A percentile compares a stretch with the other conserved stretches of the same genome.
Evolutionary conservation across 2,113 vertebrate species (phyloP).

Genomic region (Stigmatopora argus): DNA sequence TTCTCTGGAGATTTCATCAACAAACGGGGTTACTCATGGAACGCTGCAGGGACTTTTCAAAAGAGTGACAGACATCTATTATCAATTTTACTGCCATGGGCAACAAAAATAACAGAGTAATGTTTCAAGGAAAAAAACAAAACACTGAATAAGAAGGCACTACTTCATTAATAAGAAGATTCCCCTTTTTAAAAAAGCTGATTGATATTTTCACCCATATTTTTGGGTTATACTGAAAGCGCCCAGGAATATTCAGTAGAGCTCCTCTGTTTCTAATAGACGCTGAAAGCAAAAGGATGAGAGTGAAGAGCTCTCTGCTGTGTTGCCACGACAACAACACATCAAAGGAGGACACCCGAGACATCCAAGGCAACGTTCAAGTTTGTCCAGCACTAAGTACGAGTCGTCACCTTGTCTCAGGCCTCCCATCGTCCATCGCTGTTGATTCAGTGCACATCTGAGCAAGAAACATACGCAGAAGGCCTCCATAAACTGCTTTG

Average conservation of each 20-base stretch:
- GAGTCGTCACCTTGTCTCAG: conserved; percentile 83
- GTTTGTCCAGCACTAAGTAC: conserved; percentile 44
- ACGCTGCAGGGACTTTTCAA: conserved; percentile 88
- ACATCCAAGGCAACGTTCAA: conserved; percentile 5
- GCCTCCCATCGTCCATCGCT: conserved; percentile 72
- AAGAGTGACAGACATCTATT: conserved; percentile 74
- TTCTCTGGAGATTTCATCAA: conserved; percentile 93
- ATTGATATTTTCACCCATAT: conserved; percentile 92
- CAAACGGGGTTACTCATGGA: conserved; percentile 83
- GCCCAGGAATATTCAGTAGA: conserved; percentile 38
- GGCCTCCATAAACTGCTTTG: conserved; percentile 63
- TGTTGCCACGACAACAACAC: conserved; percentile 39
- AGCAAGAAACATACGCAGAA: conserved; percentile 77
- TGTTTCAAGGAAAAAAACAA: conserved; percentile 36
- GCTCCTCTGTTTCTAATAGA: conserved; percentile 50
- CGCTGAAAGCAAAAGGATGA: conserved; percentile 58
- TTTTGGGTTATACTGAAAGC: conserved; percentile 82
- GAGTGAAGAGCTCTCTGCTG: conserved; percentile 51
- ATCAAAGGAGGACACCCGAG: conserved; percentile 33
- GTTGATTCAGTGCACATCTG: conserved; percentile 52
- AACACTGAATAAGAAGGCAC: conserved; percentile 64
- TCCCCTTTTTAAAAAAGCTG: conserved; percentile 86
- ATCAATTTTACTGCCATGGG: conserved; percentile 73
- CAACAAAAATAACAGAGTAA: conserved; percentile 59
- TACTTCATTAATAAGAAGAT: conserved; percentile 75